Evolutionary conservation across 1,140 invertebrate genomes (phyloP).

Genomic region (Centruroides sculpturatus): DNA sequence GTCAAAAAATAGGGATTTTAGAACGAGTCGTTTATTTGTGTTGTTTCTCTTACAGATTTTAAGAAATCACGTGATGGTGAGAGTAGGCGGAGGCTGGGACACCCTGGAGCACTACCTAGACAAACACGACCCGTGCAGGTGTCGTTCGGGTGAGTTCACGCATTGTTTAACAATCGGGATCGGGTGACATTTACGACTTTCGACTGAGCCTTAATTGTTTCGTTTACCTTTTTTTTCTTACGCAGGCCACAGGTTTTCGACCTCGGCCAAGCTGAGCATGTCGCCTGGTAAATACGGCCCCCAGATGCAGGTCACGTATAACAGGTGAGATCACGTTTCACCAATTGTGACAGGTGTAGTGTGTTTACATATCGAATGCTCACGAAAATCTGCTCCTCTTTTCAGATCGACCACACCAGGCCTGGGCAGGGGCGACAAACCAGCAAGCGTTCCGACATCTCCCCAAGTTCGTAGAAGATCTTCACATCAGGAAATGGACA

Average conservation of each 20-base stretch:
- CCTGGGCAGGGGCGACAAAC: too few relatives aligned
- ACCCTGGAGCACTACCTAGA: conserved; percentile 88
- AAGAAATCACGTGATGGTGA: conserved; percentile 92
- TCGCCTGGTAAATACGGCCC: conserved; percentile 32
- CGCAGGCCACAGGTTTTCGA: conserved; percentile 19
- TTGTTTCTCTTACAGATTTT: conserved; percentile 51
- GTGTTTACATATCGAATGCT: too few relatives aligned
- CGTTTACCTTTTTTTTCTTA: not conserved
- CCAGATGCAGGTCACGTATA: conserved; percentile 54
- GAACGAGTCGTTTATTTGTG: not conserved
- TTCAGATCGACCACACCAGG: too few relatives aligned
- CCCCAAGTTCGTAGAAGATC: too few relatives aligned
- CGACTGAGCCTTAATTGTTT: not conserved
- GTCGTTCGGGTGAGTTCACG: conserved; percentile 41
- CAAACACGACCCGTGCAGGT: conserved; percentile 92
- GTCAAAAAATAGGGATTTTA: not conserved
- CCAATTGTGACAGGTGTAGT: too few relatives aligned
- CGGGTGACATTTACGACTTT: not conserved
- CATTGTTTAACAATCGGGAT: not conserved
- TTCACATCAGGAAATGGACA: too few relatives aligned
- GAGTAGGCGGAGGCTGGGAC: conserved; percentile 94
- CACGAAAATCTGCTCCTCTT: too few relatives aligned
- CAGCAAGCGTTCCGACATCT: too few relatives aligned
- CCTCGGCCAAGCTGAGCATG: conserved; percentile 15
- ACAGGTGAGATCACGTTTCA: conserved; percentile 38